phyloP scores from a whole-genome alignment of 1,140 invertebrate species.

The Scaptomyza graminum region DNA sequence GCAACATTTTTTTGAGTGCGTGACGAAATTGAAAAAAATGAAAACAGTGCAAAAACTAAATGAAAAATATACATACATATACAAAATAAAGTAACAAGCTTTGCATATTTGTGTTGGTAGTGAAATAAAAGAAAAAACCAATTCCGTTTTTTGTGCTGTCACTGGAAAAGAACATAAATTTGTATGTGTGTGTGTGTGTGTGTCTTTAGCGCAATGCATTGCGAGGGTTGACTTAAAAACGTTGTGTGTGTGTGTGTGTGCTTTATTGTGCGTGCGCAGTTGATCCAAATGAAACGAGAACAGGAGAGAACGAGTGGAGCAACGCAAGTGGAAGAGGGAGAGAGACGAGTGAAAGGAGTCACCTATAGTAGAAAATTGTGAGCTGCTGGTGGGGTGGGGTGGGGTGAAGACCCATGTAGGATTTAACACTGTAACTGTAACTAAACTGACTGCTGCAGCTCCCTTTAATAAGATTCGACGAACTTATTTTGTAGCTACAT shows the following conservation, averaged over 20 bases:
- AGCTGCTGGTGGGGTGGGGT: slow-evolving; percentile 3
- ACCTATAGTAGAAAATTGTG: no score
- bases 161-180: no score
- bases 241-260: neutral
- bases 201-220: no score
- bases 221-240: no score
- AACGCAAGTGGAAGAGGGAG: no score
- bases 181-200: neutral
- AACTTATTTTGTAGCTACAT: neutral
- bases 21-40: slow-evolving; percentile 37
- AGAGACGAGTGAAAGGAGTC: no score
- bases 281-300: slow-evolving; percentile 8
- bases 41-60: slow-evolving; percentile 31
- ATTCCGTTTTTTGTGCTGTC: no score
- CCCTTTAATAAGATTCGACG: slow-evolving; percentile 10
- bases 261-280: slow-evolving; percentile 44
- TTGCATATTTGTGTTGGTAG: slow-evolving; percentile 2
- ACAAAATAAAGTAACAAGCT: slow-evolving; percentile 17
- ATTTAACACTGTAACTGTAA: slow-evolving; percentile 1
- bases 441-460: slow-evolving; percentile 37
- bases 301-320: neutral
- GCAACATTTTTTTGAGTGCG: slow-evolving; percentile 54
- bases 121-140: slow-evolving; percentile 3
- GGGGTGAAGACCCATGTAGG: no score
- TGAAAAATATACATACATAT: slow-evolving; percentile 14